Base-by-base conservation (phyloP, 2,113 vertebrate genomes). In the Neodon shergylaensis region DNA sequence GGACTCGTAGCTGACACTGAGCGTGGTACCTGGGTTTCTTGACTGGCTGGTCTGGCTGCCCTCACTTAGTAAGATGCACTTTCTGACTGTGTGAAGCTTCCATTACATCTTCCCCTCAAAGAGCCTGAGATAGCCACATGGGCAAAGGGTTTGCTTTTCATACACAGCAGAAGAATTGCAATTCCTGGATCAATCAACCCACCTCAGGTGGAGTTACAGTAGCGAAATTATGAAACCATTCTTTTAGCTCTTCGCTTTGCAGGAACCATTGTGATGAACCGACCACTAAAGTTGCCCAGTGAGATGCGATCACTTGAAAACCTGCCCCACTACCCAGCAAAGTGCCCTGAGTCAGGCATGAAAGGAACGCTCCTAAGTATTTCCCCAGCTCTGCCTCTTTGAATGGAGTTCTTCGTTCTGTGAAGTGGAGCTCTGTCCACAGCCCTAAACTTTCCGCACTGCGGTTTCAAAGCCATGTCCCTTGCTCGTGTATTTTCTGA, bases 361-460 rank as follows among this genome's bases (percentile, higher is more conserved):
- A 97, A 97, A 97, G 94, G 90, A 42, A 95, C 44, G 58, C 54
- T 79, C 87, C 17, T 66, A 94, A 96, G 96, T 94, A 61, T 96
- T 83, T 92, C 79, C 58, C 44, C 81, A 54, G 84, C 65, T 81
- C 90, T 78, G 12, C 39, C 96, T 85, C 97, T 97, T 96, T 98
- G 95, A 97, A 85, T 74, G 36, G 90, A 96, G 97, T 94, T 90
- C 96, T 93, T 96, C 81, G 47, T 47, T 84, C 95, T 97, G 90
- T 97, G 96, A 96, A 96, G 96, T 58, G 66, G 95, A 94, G 96
- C 95, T 95, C 95, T 63, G 94, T 97, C 87, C 89, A 14, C 81
- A 84, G 83, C 88, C 91, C 95, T 92, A 85, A 96, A 94, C 92
- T 96, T 90, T 84, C 90, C 94, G 82, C 79, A 66, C 77, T 94